Base-by-base conservation (phyloP, 2,888 invertebrate genomes). In the Priocnemis perturbator region DNA sequence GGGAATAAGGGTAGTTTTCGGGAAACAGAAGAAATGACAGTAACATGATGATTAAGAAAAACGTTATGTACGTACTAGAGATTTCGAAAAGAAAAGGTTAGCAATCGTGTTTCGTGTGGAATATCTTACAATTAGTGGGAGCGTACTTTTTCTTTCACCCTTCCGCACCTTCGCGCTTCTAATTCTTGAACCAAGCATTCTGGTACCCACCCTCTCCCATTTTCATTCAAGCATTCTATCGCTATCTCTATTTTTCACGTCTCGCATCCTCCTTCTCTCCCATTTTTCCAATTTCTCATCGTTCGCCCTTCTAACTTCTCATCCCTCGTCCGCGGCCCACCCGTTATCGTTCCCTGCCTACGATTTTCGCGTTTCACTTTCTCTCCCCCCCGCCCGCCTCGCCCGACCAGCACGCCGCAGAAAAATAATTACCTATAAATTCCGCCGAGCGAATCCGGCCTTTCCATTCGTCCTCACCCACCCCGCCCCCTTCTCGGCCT, bases 371-470 rank as follows among this genome's bases (percentile, higher is more conserved):
- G 37, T 50, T 50, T 50, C 37, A 59, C 30, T 59, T 21, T 45
- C 26, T 19, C 58, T 14, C 48, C 23, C 59, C 45, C 44, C 37
- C 30, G 23, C 19, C 17, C 45, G 23, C 23, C 23, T 26, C 7
- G 7, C 26, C 64, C 17, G 15, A 45, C 60, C 64, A 26, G 60
- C 52, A 17, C 68, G 66, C 45, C 48, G 63, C 65, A 77, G 77
- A 83, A 86, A 86, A 85, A 85, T 86, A 87, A 87, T 87, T 86
- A 86, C 82, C 84, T 85, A 85, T 87, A 85, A 84, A 86, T 84
- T 85, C 84, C 45, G 58, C 37, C 20, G 17, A 14, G 17, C 19
- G 19, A 9, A 50, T 50, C 19, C 50, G 14, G 50, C 50, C 50
- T 19, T 4, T 50, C 19, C 19, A 50, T 50, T 50, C 50, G 50